Base-by-base conservation (phyloP, 1,140 invertebrate genomes). In the Proctacanthus coquilletti region DNA sequence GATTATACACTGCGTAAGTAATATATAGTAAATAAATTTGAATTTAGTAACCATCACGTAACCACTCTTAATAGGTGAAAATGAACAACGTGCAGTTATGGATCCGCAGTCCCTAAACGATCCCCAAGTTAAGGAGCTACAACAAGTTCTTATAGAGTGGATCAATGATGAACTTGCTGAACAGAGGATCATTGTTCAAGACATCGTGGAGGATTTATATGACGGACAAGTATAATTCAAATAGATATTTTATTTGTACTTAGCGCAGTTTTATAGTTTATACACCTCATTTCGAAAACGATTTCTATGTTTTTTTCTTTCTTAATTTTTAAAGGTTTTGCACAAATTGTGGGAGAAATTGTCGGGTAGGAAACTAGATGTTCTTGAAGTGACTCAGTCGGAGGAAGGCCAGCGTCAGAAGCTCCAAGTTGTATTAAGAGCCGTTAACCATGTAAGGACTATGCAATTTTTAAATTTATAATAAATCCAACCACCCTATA, bases 361-460 rank as follows among this genome's bases (percentile, higher is more conserved):
- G 19, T 87, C 86, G 1, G 75, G 77, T 29, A 75, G 82, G 21
- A 89, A 92, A 62, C 64, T 98, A 17, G 91, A 98, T 66, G 89
- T 97, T 2, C 88, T 91, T 3, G 95, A 99, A 71, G 94, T 99
- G 2, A 97, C 93, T 2, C 94, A 98, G 59, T 95, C 89, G 11
- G 93, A 98, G 63, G 91, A 96, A 63, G 92, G 92, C 0, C 95
- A 99, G 61, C 80, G 86, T 45, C 87, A 96, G 55, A 98, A 98
- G 60, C 63, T 98, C 10, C 69, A 77, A 38, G 77, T 92, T 34
- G 89, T 98, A 25, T 62, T 98, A 15, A 77, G 78, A 42, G 75
- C 80, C 19, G 79, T 86, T 1, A 93, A 93, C 63, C 75, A 74
- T 48, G 80, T 82, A 41, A 49, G 64, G 53, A 40, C 25, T 42